These are phyloP conservation scores for Synergus itoensis DNA, from an alignment of 2,888 invertebrate genomes.

Conservation along the genomic window DNA sequence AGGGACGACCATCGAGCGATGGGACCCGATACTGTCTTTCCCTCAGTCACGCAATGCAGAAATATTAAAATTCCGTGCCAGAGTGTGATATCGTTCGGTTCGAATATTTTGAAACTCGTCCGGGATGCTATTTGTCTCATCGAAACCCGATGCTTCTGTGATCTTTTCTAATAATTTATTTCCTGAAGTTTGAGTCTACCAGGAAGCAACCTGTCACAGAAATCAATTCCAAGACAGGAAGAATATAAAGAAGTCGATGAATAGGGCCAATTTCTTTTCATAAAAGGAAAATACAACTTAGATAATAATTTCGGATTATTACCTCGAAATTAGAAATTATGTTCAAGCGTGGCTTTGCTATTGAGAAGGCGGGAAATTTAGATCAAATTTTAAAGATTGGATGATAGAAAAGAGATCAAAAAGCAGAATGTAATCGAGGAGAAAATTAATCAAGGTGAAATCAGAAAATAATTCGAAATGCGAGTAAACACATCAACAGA, in stretches of 20 bases:
- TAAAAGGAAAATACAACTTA: no score
- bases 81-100: slow-evolving; percentile 59
- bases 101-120: slow-evolving; percentile 41
- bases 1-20: slow-evolving; percentile 45
- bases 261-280: no score
- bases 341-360: not conserved
- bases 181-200: not conserved
- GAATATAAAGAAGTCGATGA: not conserved
- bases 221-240: not conserved
- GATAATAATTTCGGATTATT: not conserved
- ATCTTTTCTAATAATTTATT: slow-evolving; percentile 23
- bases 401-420: not conserved
- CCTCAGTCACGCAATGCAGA: slow-evolving; percentile 60
- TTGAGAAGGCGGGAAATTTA: not conserved
- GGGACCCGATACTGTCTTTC: slow-evolving; percentile 49
- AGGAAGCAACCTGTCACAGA: not conserved
- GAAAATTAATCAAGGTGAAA: not conserved
- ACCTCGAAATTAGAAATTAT: not conserved
- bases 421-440: not conserved
- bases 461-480: not conserved
- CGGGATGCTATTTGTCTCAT: slow-evolving; percentile 41
- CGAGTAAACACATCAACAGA: slow-evolving; percentile 19
- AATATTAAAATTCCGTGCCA: slow-evolving; percentile 62
- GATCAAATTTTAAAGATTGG: not conserved
- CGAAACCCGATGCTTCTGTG: slow-evolving; percentile 40